Conservation (phyloP, 2,797 vertebrate species). For the Rhinatrema bivittatum region DNA sequence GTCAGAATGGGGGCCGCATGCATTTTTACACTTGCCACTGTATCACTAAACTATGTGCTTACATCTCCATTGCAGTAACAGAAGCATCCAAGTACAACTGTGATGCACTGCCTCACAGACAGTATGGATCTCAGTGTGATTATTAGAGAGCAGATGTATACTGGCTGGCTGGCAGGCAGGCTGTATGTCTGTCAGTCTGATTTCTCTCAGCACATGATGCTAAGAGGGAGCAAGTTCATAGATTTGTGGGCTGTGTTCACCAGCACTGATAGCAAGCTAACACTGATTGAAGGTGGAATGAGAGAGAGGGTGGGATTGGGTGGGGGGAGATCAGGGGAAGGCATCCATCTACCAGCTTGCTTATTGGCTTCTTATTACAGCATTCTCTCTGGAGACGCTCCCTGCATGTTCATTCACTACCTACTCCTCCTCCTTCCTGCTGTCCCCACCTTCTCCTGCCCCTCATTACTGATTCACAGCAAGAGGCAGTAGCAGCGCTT, state of each 20-base stretch:
- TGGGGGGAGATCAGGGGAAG: conserved; percentile 31
- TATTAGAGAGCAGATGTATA: conserved; percentile 3
- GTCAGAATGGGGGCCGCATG: no score
- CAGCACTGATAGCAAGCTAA: conserved; percentile 22
- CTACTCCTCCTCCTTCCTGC: conserved; percentile 47
- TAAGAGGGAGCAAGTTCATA: conserved; percentile 10
- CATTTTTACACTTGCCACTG: background rate
- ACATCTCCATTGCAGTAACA: conserved; percentile 1
- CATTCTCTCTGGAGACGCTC: conserved; percentile 76
- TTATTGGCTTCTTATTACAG: conserved; percentile 89
- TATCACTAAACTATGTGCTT: background rate
- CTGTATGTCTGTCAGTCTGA: no score
- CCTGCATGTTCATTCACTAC: conserved; percentile 60
- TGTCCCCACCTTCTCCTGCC: conserved; percentile 51
- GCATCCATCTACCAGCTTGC: conserved; percentile 58
- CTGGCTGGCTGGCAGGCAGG: conserved; percentile 1
- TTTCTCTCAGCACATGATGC: background rate
- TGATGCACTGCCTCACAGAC: conserved; percentile 4
- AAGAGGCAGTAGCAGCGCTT: conserved; percentile 42
- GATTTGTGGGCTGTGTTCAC: conserved; percentile 10
- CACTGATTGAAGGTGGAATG: conserved; percentile 26
- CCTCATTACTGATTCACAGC: conserved; percentile 67
- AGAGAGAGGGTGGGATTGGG: background rate
- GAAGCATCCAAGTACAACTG: background rate
- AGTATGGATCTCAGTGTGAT: rapidly evolving